Evolutionary conservation across 2,113 vertebrate genomes (phyloP), one percentile per base, ranked within the genome.

Genomic region (Nerophis lumbriciformis): DNA sequence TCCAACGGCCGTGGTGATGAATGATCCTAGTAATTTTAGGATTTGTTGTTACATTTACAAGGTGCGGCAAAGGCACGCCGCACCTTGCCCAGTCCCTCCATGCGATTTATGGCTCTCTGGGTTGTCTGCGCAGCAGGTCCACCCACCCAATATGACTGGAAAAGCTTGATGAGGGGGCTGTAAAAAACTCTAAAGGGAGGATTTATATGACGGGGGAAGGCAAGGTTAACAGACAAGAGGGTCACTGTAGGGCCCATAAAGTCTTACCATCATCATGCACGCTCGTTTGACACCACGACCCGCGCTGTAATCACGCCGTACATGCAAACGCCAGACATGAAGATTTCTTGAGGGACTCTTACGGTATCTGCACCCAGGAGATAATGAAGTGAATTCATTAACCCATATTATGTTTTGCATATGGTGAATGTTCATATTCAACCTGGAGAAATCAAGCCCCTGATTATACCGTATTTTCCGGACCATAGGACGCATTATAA

Each of bases 151-250:
- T 78, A 76, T 55, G 51, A 61, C 72, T 44, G 15, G 61, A 72
- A 78, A 61, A 65, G 48, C 72, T 61, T 80, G 85, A 83, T 76
- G 77, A 74, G 72, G 72, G 80, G 72, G 77, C 15, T 61, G 75
- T 72, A 75, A 86, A 87, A 86, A 80, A 56, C 80, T 71, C 57
- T 81, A 76, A 55, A 61, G 54, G 42, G 48, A 60, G 65, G 80
- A 88, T 87, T 86, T 86, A 87, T 75, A 69, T 68, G 76, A 65
- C 67, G 75, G 65, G 65, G 71, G 64, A 66, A 79, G 73, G 72
- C 71, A 85, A 86, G 84, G 81, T 86, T 86, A 86, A 86, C 80
- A 84, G 75, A 83, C 83, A 74, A 1, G n/a, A 65, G 83, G 83
- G 87, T 85, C 81, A 84, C 71, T 63, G 71, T 73, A 60, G 65